phyloP scores from a whole-genome alignment of 2,113 vertebrate genomes.

The Okapia johnstoni region DNA sequence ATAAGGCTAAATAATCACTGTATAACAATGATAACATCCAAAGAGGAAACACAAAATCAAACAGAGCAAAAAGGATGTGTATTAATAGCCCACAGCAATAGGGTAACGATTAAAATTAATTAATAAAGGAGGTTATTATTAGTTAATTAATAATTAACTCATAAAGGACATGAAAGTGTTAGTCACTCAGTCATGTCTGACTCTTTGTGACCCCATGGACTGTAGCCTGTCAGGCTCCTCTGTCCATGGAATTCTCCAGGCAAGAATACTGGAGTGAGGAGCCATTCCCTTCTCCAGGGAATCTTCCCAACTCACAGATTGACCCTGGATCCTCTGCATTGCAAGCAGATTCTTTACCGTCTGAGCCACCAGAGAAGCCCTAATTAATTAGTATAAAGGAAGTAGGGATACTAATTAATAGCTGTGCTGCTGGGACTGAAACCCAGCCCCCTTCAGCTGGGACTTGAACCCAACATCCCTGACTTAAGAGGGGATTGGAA shows the following conservation, averaged over 20 bases:
- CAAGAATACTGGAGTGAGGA: background rate
- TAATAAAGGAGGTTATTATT: background rate
- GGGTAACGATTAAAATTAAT: background rate
- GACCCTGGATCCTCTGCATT: background rate
- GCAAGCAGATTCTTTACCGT: background rate
- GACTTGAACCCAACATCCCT: background rate
- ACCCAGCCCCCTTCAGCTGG: background rate
- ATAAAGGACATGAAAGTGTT: background rate
- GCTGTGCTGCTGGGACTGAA: background rate
- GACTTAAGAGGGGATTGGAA: background rate
- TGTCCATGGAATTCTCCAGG: background rate
- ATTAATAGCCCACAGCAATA: background rate
- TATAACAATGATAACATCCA: too few species aligned
- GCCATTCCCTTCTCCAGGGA: background rate
- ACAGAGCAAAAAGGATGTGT: too few species aligned
- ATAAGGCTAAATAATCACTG: background rate
- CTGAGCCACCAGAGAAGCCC: background rate
- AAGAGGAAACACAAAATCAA: background rate
- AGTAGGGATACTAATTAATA: background rate
- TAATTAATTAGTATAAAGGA: background rate
- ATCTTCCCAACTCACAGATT: background rate
- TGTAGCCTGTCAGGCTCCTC: background rate
- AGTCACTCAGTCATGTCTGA: background rate
- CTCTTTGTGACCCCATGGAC: background rate
- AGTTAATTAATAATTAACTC: background rate